Percentiles rank a stretch among this genome's conserved stretches.
Evolutionary conservation across 2,888 invertebrate species (phyloP).

Genomic region (Myopa tessellatipennis): DNA sequence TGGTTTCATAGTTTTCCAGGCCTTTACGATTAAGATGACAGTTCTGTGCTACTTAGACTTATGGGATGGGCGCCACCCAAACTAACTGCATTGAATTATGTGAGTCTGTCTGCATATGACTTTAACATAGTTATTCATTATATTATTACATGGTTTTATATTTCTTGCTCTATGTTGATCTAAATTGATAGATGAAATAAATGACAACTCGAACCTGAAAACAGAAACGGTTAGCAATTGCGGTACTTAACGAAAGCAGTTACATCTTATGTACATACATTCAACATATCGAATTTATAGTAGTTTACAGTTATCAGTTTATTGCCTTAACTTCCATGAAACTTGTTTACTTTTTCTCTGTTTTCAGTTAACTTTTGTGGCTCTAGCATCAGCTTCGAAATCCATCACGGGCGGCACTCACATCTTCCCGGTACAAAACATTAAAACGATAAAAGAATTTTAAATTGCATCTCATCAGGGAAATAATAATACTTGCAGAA

Average conservation of each 20-base stretch:
- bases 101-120: too few relatives aligned
- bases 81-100: too few relatives aligned
- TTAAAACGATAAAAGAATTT: not conserved
- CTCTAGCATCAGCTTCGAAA: not conserved
- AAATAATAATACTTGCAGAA: not conserved
- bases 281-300: not conserved
- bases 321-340: not conserved
- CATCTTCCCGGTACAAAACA: not conserved
- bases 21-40: too few relatives aligned
- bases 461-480: conserved; percentile 8
- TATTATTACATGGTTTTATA: too few relatives aligned
- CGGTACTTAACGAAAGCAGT: not conserved
- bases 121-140: too few relatives aligned
- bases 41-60: too few relatives aligned
- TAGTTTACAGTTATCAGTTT: conserved; percentile 1
- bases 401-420: not conserved
- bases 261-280: not conserved
- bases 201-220: not conserved
- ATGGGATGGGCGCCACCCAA: too few relatives aligned
- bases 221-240: not conserved
- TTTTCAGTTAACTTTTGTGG: not conserved
- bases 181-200: too few relatives aligned
- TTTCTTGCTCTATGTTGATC: too few relatives aligned
- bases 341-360: not conserved
- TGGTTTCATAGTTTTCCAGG: too few relatives aligned